Conservation (phyloP, 1,140 invertebrate genomes). For the Zelostemma sp. region DNA sequence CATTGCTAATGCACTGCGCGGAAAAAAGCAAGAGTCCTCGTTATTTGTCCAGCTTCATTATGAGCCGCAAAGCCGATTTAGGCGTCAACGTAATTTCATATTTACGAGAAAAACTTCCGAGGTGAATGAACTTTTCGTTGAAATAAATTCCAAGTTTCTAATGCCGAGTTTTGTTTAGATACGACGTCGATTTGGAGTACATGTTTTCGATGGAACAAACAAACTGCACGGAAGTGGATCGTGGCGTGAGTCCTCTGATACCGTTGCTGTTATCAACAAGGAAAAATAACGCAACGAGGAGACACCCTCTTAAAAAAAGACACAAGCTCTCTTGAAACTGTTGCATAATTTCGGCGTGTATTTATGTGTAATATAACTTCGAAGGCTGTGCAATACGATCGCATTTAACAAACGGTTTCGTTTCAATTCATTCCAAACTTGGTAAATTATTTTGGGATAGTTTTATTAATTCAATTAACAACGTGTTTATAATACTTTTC, state of each 20-base stretch:
- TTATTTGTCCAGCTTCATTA: constrained; percentile 86
- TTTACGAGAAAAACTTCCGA: constrained; percentile 74
- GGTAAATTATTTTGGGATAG: constrained; percentile 64
- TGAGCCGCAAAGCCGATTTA: constrained; percentile 76
- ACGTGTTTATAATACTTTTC: constrained; percentile 71
- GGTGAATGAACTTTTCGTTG: constrained; percentile 26
- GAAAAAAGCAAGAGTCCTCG: constrained; percentile 83
- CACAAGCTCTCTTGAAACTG: constrained; percentile 50
- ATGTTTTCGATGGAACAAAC: constrained; percentile 85
- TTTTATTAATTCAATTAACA: constrained; percentile 72
- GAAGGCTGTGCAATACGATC: constrained; percentile 33
- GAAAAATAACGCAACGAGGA: constrained; percentile 45
- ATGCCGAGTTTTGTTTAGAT: constrained; percentile 66
- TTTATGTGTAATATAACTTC: constrained; percentile 11
- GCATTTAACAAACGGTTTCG: neutral
- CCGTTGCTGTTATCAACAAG: constrained; percentile 44
- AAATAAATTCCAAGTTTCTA: too few relatives aligned
- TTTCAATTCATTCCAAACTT: neutral
- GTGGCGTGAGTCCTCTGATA: constrained; percentile 45
- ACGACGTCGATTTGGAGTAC: constrained; percentile 84
- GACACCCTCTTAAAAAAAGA: constrained; percentile 62
- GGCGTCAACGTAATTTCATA: constrained; percentile 75
- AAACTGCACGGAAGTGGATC: constrained; percentile 69
- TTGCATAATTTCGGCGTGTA: constrained; percentile 10
- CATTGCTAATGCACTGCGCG: constrained; percentile 85